Base-by-base conservation (phyloP, 2,113 vertebrate species). In the Lates calcarifer region DNA sequence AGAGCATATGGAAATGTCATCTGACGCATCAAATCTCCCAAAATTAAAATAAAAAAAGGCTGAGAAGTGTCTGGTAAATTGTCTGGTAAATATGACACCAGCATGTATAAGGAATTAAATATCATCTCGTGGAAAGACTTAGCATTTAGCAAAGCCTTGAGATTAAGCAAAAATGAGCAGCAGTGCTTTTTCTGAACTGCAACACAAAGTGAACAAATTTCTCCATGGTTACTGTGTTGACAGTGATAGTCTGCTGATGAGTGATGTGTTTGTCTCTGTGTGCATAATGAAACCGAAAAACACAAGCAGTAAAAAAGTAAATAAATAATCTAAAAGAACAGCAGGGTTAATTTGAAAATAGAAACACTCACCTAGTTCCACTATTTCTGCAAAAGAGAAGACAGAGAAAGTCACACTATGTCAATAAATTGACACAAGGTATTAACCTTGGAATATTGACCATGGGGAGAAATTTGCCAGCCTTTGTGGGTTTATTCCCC, bases 381-480 rank as follows among this genome's bases (percentile, higher is more conserved):
- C 66, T 66, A 84, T 62, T 51, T 88, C 91, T 94, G 92, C 72
- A 90, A 85, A 87, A 83, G 86, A 90, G 77, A 81, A 85, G 81
- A 93, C 68, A 88, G 79, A 87, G 68, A 83, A 81, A 89, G 82
- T 85, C 85, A 92, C 33, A 35, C 81, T 64, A 63, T 71, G 78
- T 84, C 83, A 88, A 86, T 90, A 83, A 74, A 88, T 70, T 80
- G 87, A 90, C 87, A 85, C 39, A 55, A 61, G 77, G 86, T 57
- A 89, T 92, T 89, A 91, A 89, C 91, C 87, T 91, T 87, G 85
- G 83, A 82, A 88, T 91, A 89, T 85, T 92, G 89, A 92, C 88
- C 87, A 90, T 82, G 65, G 82, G 85, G 88, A 91, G 84, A 89
- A 89, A 92, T 90, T 77, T 87, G 86, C 70, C 76, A 64, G 71